phyloP scores from a whole-genome alignment of 1,140 invertebrate genomes.

The Drosophila mayri region DNA sequence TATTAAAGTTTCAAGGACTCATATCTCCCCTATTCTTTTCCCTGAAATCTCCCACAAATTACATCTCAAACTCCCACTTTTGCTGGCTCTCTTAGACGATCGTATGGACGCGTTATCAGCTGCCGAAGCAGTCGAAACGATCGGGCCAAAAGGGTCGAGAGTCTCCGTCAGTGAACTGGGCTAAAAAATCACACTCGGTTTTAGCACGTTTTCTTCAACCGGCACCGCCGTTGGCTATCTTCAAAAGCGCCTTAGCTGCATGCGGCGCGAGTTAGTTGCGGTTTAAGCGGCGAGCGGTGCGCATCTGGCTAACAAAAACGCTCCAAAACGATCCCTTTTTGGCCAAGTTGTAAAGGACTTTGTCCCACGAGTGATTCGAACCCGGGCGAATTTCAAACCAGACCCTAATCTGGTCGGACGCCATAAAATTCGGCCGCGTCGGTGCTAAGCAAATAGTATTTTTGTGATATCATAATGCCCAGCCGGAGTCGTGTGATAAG shows the following conservation, averaged over 20 bases:
- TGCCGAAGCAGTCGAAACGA: conserved; percentile 13
- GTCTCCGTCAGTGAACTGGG: conserved; percentile 58
- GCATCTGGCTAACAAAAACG: conserved; percentile 39
- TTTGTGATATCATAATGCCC: conserved; percentile 47
- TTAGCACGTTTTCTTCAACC: conserved; percentile 66
- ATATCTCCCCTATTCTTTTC: background rate
- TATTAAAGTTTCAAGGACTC: background rate
- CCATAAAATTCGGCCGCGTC: conserved; percentile 37
- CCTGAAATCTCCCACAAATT: background rate
- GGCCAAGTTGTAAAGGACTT: conserved; percentile 32
- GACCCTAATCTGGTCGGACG: conserved; percentile 32
- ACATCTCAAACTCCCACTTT: background rate
- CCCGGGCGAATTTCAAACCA: conserved; percentile 8
- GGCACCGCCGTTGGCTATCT: conserved; percentile 47
- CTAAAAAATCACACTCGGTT: conserved; percentile 60
- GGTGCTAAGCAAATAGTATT: conserved; percentile 45
- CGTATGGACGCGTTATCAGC: conserved; percentile 55
- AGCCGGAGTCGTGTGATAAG: conserved; percentile 41
- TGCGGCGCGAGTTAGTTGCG: conserved; percentile 66
- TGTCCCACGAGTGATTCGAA: conserved; percentile 16
- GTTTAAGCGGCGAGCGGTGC: conserved; percentile 59
- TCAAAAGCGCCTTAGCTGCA: conserved; percentile 71
- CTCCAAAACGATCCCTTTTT: conserved; percentile 8
- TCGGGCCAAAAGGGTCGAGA: conserved; percentile 28
- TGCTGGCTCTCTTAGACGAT: conserved; percentile 28